phyloP scores from a whole-genome alignment of 2,888 invertebrate species.

The Eupsilia transversa region DNA sequence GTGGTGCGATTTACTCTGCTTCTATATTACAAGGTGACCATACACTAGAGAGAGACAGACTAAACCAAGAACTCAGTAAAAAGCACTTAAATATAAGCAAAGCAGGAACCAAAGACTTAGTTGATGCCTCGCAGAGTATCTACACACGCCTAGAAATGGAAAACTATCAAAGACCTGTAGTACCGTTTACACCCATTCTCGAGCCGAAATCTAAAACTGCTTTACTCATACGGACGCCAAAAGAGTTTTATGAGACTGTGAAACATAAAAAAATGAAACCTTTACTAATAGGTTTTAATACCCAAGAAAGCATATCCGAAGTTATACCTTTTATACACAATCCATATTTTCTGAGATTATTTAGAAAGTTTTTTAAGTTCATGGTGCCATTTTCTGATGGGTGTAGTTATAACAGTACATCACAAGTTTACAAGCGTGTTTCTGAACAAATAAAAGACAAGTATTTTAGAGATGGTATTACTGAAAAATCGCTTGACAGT shows the following conservation, averaged over 20 bases:
- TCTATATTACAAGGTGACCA: constrained; percentile 79
- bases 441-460: constrained; percentile 76
- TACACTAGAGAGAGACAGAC: constrained; percentile 74
- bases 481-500: constrained; percentile 76
- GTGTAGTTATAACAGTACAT: constrained; percentile 77
- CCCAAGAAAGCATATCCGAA: constrained; percentile 88
- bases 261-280: constrained; percentile 73
- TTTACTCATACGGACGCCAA: constrained; percentile 71
- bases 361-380: constrained; percentile 80
- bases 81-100: constrained; percentile 67
- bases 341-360: constrained; percentile 78
- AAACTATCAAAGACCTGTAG: constrained; percentile 81
- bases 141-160: constrained; percentile 79
- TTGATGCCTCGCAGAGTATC: constrained; percentile 78
- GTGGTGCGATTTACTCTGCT: constrained; percentile 83
- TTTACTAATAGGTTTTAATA: constrained; percentile 88
- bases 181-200: constrained; percentile 83
- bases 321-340: constrained; percentile 84
- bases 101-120: constrained; percentile 76
- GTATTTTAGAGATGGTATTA: constrained; percentile 79
- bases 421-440: constrained; percentile 74
- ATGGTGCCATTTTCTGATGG: constrained; percentile 84
- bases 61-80: constrained; percentile 74
- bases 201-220: constrained; percentile 76
- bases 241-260: constrained; percentile 66